Evolutionary conservation across 2,888 invertebrate species (phyloP), one percentile per base, ranked within the genome.

Genomic region (Meteorus colon): DNA sequence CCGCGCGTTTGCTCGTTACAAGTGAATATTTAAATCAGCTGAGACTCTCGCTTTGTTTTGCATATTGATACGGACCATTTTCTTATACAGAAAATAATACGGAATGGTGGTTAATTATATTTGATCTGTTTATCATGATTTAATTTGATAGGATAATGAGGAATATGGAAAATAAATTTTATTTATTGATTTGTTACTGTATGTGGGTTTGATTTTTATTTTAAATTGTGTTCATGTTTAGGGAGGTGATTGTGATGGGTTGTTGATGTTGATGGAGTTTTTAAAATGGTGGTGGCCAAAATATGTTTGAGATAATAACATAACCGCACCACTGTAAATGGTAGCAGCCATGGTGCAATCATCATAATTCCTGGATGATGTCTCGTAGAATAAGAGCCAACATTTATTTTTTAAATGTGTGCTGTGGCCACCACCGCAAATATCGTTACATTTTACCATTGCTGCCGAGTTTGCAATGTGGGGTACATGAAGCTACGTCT

Each of bases 311-410:
- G 19, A 31, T 65, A 37, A 19, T 19, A 37, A 65, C 65, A 24
- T 74, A 75, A 86, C 85, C 84, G 84, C 87, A 86, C 87, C 87
- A 86, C 87, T 88, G 87, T 86, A 87, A 88, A 87, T 88, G 86
- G 87, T 88, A 87, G 87, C 88, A 87, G 85, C 82, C 84, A 24
- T 27, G 10, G 41, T 84, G 86, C 85, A 87, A 88, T 88, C 87
- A 87, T 87, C 88, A 86, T 88, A 88, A 86, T 87, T 87, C 86
- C 84, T 83, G 83, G 83, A 84, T 82, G 85, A 85, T 63, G 48
- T 72, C 63, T 48, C 16, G 31, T 63, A 55, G 24, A 55, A 24
- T 55, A 55, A 24, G 55, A 45, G 45, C 63, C 63, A 63, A 41
- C 19, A 41, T 8, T 41, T 10, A 8, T 67, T 45, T 59, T 66